Evolutionary conservation across 2,888 invertebrate species (phyloP), one percentile per base, ranked within the genome.

Genomic region (Pammene fasciana): DNA sequence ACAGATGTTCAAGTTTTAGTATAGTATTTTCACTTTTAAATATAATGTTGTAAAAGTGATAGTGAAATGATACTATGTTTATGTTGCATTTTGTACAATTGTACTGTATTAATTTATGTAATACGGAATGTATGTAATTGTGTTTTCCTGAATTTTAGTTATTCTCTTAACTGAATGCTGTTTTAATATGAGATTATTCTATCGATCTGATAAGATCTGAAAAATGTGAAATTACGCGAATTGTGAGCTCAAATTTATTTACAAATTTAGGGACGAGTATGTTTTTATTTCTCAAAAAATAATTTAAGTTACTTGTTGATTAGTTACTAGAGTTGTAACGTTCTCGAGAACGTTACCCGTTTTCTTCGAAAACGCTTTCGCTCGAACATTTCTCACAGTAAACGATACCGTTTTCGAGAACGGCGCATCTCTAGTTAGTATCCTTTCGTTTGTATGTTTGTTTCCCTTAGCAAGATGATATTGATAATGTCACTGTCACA

Each of bases 171-270:
- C 41, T 50, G 50, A 66, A 66, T 60, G 34, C 45, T 46, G 18
- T 36, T 26, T 26, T 26, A 26, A 26, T 26, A 55, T 41, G 67
- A 67, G 67, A 68, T 68, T 68, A 13, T 18, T 56, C 56, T 26
- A 57, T 16, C n/a, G 57, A 57, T 57, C 34, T 56, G 46, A 55
- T 16, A n/a, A 45, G 68, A 68, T 68, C 68, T 68, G 68, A 68
- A 50, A 61, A 48, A 61, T 18, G 16, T 14, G 26, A 60, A 60
- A 34, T 45, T 60, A 50, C 16, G 16, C 38, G 38, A 38, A 38
- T 5, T 48, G 16, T 50, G 50, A 50, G 57, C 57, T 64, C 68
- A 68, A 68, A 62, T 56, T 66, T 64, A 57, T 68, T 64, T 64
- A 68, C 34, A 41, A 43, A 43, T 41, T 46, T 50, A 36, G 45